Conservation (phyloP, 2,888 invertebrate genomes). For the Peribatodes rhomboidaria region DNA sequence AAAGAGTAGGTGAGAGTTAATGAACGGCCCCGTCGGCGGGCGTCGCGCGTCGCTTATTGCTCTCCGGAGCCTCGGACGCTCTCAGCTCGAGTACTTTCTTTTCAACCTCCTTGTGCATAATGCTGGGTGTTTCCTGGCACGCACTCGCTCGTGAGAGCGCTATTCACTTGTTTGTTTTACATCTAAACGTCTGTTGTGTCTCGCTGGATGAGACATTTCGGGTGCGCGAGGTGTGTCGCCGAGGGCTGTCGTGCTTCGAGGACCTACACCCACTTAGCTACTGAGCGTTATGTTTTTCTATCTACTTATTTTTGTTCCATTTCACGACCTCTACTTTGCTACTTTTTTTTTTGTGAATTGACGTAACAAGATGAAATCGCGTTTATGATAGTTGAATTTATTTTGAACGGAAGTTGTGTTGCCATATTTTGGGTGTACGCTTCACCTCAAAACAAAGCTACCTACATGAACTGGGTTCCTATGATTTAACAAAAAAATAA, state of each 20-base stretch:
- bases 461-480: too few relatives aligned
- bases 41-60: constrained; percentile 83
- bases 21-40: constrained; percentile 77
- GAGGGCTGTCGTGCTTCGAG: constrained; percentile 48
- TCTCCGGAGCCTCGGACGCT: constrained; percentile 80
- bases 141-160: constrained; percentile 74
- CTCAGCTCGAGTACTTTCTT: constrained; percentile 81
- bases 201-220: constrained; percentile 72
- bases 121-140: constrained; percentile 77
- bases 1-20: constrained; percentile 78
- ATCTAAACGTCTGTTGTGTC: constrained; percentile 74
- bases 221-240: constrained; percentile 60
- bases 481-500: too few relatives aligned
- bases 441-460: too few relatives aligned
- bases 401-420: not conserved
- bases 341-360: too few relatives aligned
- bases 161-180: constrained; percentile 82
- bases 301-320: constrained; percentile 29
- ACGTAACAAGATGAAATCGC: too few relatives aligned
- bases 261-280: constrained; percentile 71
- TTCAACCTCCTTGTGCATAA: constrained; percentile 84
- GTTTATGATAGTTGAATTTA: not conserved
- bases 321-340: constrained; percentile 36
- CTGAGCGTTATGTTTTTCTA: constrained; percentile 65
- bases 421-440: not conserved